These are phyloP conservation scores for rat (Rattus norvegicus) DNA, from an alignment of 2,113 vertebrate genomes.

Conservation along the genomic window GRCr8 NC_086029.1:55559501-55560000, in stretches of 20 bases:
- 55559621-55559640: not conserved
- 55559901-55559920: not conserved
- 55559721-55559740: not conserved
- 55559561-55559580: no score
- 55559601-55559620: not conserved
- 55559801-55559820: not conserved
- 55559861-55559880: not conserved
- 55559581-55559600: not conserved
- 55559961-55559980: slow-evolving; percentile 10
- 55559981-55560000: not conserved
- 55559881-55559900: not conserved
- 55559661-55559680: not conserved
- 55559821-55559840: not conserved
- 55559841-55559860: not conserved
- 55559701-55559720: not conserved
- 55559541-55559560: not conserved
- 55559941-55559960: not conserved
- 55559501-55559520: not conserved
- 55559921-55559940: not conserved
- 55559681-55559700: not conserved
- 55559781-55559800: fast-evolving
- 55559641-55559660: not conserved
- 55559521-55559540: not conserved
- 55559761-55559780: not conserved
- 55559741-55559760: not conserved